phyloP scores from a whole-genome alignment of 2,797 vertebrate genomes.

The Oreochromis grahami region DNA sequence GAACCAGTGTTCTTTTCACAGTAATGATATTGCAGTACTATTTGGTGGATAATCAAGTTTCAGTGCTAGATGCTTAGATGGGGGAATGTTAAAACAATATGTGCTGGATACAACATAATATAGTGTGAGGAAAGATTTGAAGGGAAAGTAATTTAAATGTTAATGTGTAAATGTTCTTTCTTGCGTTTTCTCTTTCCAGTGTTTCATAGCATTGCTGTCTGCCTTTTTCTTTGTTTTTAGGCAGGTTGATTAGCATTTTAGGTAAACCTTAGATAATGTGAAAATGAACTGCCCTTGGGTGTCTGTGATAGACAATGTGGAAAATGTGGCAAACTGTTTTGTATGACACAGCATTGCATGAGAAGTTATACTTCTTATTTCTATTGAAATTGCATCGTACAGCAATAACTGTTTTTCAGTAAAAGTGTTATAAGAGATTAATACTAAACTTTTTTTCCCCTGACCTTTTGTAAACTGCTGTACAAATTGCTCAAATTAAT shows the following conservation, averaged over 20 bases:
- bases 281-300: background rate
- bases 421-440: background rate
- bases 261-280: background rate
- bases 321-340: background rate
- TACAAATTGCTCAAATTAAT: background rate
- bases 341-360: background rate
- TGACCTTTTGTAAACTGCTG: background rate
- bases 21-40: constrained; percentile 38
- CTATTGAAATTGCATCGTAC: background rate
- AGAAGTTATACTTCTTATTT: background rate
- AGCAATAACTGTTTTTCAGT: background rate
- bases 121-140: background rate
- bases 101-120: background rate
- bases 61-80: background rate
- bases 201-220: background rate
- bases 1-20: constrained; percentile 12
- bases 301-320: background rate
- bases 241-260: background rate
- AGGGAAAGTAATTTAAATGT: background rate
- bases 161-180: background rate
- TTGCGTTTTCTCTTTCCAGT: background rate
- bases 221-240: background rate
- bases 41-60: background rate
- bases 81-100: constrained; percentile 13
- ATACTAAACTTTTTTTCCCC: background rate